phyloP scores from a whole-genome alignment of 2,888 invertebrate species.

The Dryadula phaetusa region DNA sequence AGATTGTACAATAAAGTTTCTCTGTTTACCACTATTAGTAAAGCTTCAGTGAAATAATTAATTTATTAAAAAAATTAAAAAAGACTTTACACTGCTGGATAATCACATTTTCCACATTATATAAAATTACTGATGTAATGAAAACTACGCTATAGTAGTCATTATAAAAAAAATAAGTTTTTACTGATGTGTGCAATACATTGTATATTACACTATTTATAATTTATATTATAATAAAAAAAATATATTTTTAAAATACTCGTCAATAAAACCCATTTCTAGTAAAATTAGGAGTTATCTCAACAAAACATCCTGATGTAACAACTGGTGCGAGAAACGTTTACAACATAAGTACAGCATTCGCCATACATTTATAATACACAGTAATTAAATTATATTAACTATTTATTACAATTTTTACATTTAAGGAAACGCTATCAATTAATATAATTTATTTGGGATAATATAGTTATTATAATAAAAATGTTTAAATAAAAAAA shows the following conservation, averaged over 20 bases:
- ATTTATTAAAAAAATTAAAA: too few relatives aligned
- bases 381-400: conserved; percentile 1
- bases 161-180: too few relatives aligned
- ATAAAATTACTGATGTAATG: too few relatives aligned
- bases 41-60: too few relatives aligned
- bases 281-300: background rate
- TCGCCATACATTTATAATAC: conserved; percentile 6
- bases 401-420: conserved; percentile 1
- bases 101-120: too few relatives aligned
- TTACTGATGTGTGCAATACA: too few relatives aligned
- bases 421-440: background rate
- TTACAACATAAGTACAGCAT: conserved; percentile 32
- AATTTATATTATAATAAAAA: background rate
- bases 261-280: background rate
- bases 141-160: too few relatives aligned
- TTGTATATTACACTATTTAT: too few relatives aligned
- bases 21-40: too few relatives aligned
- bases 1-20: too few relatives aligned
- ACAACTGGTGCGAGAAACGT: background rate
- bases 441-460: background rate
- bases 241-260: background rate
- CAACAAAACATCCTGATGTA: background rate
- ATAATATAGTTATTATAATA: background rate
- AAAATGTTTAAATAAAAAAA: conserved; percentile 1
- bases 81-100: too few relatives aligned